A percentile compares a stretch with the other conserved stretches of the same genome.
Evolutionary conservation across 2,888 invertebrate species (phyloP).

Genomic region (Plebejus melissa): DNA sequence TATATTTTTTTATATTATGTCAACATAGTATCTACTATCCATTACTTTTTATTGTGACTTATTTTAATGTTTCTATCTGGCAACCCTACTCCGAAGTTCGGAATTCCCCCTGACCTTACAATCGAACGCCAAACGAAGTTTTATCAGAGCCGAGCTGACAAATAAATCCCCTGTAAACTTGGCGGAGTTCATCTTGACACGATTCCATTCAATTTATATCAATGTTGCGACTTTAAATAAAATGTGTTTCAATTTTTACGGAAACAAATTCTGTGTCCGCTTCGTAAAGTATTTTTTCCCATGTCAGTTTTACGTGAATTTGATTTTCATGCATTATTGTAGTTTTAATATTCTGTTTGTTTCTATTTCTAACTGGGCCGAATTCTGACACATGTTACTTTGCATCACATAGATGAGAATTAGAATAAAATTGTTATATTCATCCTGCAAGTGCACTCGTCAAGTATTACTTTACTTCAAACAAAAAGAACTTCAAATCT

Average conservation of each 20-base stretch:
- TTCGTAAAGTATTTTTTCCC: background rate
- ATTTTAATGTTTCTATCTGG: slow-evolving; percentile 28
- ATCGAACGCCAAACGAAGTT: slow-evolving; percentile 75
- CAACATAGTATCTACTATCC: background rate
- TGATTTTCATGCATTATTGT: background rate
- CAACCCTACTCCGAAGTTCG: slow-evolving; percentile 56
- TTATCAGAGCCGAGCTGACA: slow-evolving; percentile 74
- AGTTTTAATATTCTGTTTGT: background rate
- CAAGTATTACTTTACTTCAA: background rate
- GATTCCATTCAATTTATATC: slow-evolving; percentile 28
- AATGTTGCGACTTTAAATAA: slow-evolving; percentile 22
- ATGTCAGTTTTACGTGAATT: background rate
- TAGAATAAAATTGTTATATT: background rate
- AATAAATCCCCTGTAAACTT: slow-evolving; percentile 71
- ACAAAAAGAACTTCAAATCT: background rate
- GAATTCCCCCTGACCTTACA: slow-evolving; percentile 66
- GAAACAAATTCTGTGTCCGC: background rate
- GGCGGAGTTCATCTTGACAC: slow-evolving; percentile 49
- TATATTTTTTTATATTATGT: too few relatives aligned
- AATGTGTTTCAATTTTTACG: slow-evolving; percentile 7
- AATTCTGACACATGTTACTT: background rate
- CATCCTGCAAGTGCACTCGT: background rate
- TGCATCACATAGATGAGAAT: background rate
- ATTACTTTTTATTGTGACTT: background rate
- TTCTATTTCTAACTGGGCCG: background rate